phyloP scores from a whole-genome alignment of 2,797 vertebrate genomes.

The Ispidina lecontei region DNA sequence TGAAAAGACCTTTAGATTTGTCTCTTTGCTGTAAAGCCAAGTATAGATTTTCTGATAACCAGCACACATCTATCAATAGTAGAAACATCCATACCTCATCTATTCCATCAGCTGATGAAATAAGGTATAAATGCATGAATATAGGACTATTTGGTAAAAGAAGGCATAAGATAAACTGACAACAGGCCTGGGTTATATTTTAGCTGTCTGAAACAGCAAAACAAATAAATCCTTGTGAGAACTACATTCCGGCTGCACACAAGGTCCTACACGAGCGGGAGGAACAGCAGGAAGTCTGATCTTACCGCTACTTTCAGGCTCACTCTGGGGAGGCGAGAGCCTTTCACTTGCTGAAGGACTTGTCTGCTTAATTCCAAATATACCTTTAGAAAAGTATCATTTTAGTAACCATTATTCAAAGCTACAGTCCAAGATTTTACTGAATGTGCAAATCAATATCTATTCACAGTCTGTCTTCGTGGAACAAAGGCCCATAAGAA shows the following conservation, averaged over 20 bases:
- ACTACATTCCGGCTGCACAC: background rate
- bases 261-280: background rate
- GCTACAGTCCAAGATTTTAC: background rate
- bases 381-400: background rate
- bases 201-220: background rate
- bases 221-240: background rate
- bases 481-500: conserved; percentile 93
- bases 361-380: background rate
- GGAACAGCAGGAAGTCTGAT: background rate
- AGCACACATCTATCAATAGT: background rate
- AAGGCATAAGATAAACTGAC: background rate
- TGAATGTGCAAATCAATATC: background rate
- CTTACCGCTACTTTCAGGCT: background rate
- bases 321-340: background rate
- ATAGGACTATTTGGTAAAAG: background rate
- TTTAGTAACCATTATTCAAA: background rate
- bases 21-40: background rate
- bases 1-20: background rate
- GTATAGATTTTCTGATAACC: background rate
- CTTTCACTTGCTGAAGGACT: background rate
- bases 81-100: background rate
- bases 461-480: conserved; percentile 92
- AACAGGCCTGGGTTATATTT: background rate
- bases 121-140: background rate
- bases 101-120: background rate